Evolutionary conservation across 2,797 vertebrate species (phyloP).

Genomic region (Serranus cabrilla): DNA sequence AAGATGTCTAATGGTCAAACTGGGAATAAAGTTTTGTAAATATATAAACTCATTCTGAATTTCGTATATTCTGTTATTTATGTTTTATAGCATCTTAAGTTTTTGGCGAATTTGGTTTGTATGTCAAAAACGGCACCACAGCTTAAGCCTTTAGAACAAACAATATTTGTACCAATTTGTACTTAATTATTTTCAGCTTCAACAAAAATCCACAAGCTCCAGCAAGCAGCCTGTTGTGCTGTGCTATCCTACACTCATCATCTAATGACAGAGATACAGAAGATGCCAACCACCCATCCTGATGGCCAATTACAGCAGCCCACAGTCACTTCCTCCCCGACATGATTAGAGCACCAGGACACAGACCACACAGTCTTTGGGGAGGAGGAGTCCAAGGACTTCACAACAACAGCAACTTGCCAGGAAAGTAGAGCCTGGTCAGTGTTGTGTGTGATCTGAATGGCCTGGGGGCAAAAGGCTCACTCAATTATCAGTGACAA

Average conservation of each 20-base stretch:
- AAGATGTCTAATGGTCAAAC: too few relatives aligned
- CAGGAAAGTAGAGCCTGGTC: slow-evolving; percentile 42
- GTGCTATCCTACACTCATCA: slow-evolving; percentile 23
- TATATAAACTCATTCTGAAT: too few relatives aligned
- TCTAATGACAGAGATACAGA: slow-evolving; percentile 57
- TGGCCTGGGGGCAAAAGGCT: slow-evolving; percentile 10
- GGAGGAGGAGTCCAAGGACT: slow-evolving; percentile 12
- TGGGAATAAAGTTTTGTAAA: too few relatives aligned
- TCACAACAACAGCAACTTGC: slow-evolving; percentile 49
- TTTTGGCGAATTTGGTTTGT: too few relatives aligned
- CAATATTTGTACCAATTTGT: neutral
- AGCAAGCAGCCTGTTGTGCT: slow-evolving; percentile 12
- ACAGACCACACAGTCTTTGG: slow-evolving; percentile 51
- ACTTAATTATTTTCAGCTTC: too few relatives aligned
- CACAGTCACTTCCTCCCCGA: slow-evolving; percentile 53
- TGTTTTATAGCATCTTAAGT: too few relatives aligned
- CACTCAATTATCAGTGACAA: slow-evolving; percentile 33
- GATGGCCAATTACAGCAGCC: slow-evolving; percentile 51
- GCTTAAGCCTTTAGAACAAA: neutral
- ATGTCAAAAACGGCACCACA: neutral
- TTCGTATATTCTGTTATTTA: too few relatives aligned
- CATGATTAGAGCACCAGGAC: slow-evolving; percentile 59
- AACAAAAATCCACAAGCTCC: slow-evolving; percentile 32
- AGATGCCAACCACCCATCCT: slow-evolving; percentile 51
- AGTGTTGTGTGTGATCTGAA: slow-evolving; percentile 41